Evolutionary conservation across 53 echinoderm and acorn worm genomes (phyloP).

Genomic region (Echinometra lucunter): DNA sequence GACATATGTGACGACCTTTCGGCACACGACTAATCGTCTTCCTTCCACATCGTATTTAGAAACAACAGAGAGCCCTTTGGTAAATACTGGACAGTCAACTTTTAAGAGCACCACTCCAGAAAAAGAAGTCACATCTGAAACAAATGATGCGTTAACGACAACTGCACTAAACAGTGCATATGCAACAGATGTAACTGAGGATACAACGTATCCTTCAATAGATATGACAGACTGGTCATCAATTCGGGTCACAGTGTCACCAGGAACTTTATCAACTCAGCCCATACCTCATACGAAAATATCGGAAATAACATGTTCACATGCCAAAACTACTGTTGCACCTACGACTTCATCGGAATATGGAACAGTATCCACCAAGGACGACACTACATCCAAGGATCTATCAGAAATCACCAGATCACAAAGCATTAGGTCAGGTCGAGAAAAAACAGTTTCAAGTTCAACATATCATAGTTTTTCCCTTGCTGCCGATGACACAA

Average conservation of each 20-base stretch:
- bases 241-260: not conserved
- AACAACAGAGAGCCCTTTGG: no score
- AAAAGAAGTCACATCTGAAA: not conserved
- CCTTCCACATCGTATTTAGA: no score
- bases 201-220: not conserved
- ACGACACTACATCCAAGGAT: not conserved
- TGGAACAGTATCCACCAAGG: not conserved
- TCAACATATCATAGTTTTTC: not conserved
- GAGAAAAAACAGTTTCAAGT: not conserved
- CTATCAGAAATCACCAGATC: not conserved
- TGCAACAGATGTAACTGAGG: not conserved
- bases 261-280: not conserved
- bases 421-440: not conserved
- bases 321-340: not conserved
- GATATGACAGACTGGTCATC: not conserved
- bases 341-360: not conserved
- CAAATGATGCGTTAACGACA: not conserved
- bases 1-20: no score
- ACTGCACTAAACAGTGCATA: not conserved
- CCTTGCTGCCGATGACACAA: not conserved
- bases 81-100: not conserved
- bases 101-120: not conserved
- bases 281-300: not conserved
- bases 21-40: no score
- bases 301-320: not conserved